phyloP scores from a whole-genome alignment of 1,140 invertebrate species.

The Papilio machaon region DNA sequence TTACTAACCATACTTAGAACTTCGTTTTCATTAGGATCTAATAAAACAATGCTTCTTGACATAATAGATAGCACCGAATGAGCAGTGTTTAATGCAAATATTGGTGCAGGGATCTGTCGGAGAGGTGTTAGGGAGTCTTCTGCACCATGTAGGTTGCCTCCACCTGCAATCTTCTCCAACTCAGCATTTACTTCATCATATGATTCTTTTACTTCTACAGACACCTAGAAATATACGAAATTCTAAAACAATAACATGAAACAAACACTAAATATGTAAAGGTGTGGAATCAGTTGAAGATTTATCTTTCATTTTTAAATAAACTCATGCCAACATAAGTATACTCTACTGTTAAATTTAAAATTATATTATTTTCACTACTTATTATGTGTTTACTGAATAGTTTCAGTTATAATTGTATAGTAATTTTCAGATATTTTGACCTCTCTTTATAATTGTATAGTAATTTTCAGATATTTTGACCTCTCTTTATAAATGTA shows the following conservation, averaged over 20 bases:
- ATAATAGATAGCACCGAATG: slow-evolving; percentile 60
- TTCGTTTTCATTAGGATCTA: slow-evolving; percentile 54
- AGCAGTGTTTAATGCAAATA: slow-evolving; percentile 63
- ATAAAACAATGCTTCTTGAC: slow-evolving; percentile 56
- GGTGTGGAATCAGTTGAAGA: too few species aligned
- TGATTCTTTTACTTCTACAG: slow-evolving; percentile 43
- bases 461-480: too few species aligned
- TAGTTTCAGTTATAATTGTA: background rate
- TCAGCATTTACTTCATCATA: slow-evolving; percentile 61
- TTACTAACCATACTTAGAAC: slow-evolving; percentile 56
- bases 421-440: too few species aligned
- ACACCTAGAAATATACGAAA: slow-evolving; percentile 1
- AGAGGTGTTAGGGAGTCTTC: slow-evolving; percentile 59
- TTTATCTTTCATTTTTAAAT: background rate
- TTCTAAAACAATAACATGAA: background rate
- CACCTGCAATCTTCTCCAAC: slow-evolving; percentile 58
- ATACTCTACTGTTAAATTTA: background rate
- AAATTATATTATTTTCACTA: background rate
- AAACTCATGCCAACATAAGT: background rate
- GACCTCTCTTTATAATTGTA: background rate
- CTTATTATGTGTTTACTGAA: background rate
- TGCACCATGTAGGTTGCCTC: slow-evolving; percentile 19
- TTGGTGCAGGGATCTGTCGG: slow-evolving; percentile 65
- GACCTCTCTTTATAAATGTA: background rate
- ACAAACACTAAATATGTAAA: background rate